Percentiles rank a stretch among this genome's conserved stretches.
Conservation (phyloP, 2,888 invertebrate species). For the Sipha maydis region DNA sequence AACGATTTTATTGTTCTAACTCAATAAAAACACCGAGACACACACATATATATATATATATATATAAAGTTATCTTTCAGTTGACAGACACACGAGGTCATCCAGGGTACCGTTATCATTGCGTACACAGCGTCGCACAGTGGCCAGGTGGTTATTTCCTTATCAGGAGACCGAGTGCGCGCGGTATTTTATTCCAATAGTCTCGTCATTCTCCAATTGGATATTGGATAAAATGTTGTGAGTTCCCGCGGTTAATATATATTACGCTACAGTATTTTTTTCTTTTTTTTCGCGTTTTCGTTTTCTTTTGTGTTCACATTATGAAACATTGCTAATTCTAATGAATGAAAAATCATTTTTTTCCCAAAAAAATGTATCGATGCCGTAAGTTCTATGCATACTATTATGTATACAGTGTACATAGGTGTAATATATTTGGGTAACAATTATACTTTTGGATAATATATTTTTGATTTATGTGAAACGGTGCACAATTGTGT, state of each 20-base stretch:
- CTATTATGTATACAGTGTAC: constrained; percentile 30
- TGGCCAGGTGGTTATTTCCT: constrained; percentile 58
- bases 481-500: neutral
- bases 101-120: constrained; percentile 60
- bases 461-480: neutral
- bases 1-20: constrained; percentile 27
- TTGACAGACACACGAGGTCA: constrained; percentile 58
- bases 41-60: neutral
- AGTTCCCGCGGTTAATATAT: neutral
- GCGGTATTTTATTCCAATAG: constrained; percentile 40
- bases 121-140: neutral
- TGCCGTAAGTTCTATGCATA: constrained; percentile 41
- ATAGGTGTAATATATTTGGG: constrained; percentile 19
- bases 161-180: constrained; percentile 52
- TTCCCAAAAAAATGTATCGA: neutral
- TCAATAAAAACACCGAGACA: neutral
- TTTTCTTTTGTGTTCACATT: neutral
- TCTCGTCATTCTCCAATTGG: constrained; percentile 41
- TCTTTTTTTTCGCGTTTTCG: neutral
- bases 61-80: neutral
- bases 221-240: constrained; percentile 41
- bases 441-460: constrained; percentile 26
- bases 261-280: neutral
- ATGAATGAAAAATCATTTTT: constrained; percentile 27
- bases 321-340: neutral